Evolutionary conservation across 2,113 vertebrate genomes (phyloP).

Genomic region (Axis porcinus): DNA sequence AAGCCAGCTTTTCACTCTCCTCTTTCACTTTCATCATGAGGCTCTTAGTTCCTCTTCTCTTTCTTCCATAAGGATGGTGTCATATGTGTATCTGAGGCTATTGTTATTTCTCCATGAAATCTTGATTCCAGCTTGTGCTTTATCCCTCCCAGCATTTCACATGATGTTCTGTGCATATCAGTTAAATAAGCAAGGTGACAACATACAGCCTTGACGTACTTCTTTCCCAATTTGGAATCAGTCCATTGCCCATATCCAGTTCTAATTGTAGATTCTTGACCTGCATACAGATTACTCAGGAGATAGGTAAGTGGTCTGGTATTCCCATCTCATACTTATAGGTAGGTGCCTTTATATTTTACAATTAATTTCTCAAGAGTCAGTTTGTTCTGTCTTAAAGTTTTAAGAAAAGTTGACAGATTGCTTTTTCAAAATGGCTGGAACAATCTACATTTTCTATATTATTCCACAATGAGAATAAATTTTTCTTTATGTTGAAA

Average conservation of each 20-base stretch:
- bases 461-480: background rate
- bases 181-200: background rate
- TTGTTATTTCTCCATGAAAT: background rate
- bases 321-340: background rate
- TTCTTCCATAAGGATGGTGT: background rate
- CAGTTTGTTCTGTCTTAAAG: background rate
- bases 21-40: background rate
- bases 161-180: background rate
- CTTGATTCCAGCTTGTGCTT: background rate
- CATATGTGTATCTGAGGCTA: background rate
- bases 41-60: background rate
- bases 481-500: background rate
- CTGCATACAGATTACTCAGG: background rate
- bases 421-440: background rate
- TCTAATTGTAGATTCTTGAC: background rate
- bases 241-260: background rate
- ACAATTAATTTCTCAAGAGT: background rate
- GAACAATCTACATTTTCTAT: background rate
- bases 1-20: background rate
- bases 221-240: background rate
- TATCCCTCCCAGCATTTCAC: background rate
- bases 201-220: background rate
- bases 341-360: background rate
- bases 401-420: background rate
- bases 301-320: background rate